Percentiles rank a stretch among this genome's conserved stretches.
Conservation (phyloP, 1,140 invertebrate species). For the Lordiphosa mommai region DNA sequence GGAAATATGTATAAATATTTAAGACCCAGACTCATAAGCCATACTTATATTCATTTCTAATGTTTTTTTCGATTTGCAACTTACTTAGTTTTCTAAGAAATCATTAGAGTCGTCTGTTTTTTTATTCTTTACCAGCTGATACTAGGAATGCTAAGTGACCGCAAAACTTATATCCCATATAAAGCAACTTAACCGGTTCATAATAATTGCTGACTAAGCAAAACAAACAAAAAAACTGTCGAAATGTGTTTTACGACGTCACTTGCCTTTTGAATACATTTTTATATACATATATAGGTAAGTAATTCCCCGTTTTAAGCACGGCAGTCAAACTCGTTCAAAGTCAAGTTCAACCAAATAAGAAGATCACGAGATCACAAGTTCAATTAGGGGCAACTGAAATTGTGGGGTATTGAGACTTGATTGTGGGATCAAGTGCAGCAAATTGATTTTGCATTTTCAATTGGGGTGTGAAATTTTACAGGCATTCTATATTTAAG, state of each 20-base stretch:
- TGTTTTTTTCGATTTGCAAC: too few relatives aligned
- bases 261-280: slow-evolving; percentile 21
- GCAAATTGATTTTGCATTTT: slow-evolving; percentile 19
- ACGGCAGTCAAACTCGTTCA: too few relatives aligned
- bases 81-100: background rate
- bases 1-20: too few relatives aligned
- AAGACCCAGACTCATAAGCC: too few relatives aligned
- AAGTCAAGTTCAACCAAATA: too few relatives aligned
- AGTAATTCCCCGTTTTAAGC: slow-evolving; percentile 2
- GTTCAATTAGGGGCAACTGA: background rate
- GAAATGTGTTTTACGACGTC: slow-evolving; percentile 27
- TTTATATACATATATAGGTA: background rate
- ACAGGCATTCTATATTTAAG: too few relatives aligned
- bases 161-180: slow-evolving; percentile 26
- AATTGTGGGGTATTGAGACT: too few relatives aligned
- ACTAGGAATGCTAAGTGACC: slow-evolving; percentile 37
- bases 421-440: slow-evolving; percentile 4
- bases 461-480: background rate
- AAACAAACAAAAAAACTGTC: slow-evolving; percentile 19
- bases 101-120: background rate
- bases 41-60: too few relatives aligned
- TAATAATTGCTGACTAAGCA: slow-evolving; percentile 14
- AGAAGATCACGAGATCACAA: slow-evolving; percentile 1
- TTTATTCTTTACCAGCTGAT: slow-evolving; percentile 33
- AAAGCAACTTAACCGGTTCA: slow-evolving; percentile 38